Evolutionary conservation across 1,140 invertebrate species (phyloP).

Genomic region (Microplitis mediator): DNA sequence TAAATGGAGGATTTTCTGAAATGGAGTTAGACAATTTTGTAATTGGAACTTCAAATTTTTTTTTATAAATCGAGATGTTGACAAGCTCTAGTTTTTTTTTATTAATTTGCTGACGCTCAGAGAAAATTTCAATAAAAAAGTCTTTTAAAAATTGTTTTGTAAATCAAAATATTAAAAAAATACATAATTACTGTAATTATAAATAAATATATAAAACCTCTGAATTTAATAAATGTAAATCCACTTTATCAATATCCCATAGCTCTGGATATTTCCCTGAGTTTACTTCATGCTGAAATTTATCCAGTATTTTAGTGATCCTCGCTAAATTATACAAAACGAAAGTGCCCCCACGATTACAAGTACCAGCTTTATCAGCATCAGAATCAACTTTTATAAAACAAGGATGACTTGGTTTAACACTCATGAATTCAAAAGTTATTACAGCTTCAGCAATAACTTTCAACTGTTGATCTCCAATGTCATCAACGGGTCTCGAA

Average conservation of each 20-base stretch:
- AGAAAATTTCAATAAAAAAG: too few species aligned
- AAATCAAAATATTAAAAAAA: too few species aligned
- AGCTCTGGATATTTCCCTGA: conserved; percentile 64
- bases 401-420: conserved; percentile 65
- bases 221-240: conserved; percentile 67
- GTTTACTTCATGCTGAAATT: conserved; percentile 63
- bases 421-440: conserved; percentile 69
- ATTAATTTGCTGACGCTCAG: too few species aligned
- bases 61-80: not conserved
- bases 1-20: too few species aligned
- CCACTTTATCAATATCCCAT: conserved; percentile 62
- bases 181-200: not conserved
- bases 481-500: conserved; percentile 51
- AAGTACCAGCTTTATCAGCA: conserved; percentile 52
- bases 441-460: conserved; percentile 68
- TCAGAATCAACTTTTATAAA: conserved; percentile 49
- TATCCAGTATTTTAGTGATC: conserved; percentile 67
- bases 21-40: too few species aligned
- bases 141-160: too few species aligned
- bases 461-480: conserved; percentile 31
- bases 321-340: conserved; percentile 76
- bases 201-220: conserved; percentile 60
- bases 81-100: not conserved
- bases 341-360: conserved; percentile 65
- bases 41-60: not conserved